Conservation (phyloP, 2,888 invertebrate species). For the Pedicia rivosa region DNA sequence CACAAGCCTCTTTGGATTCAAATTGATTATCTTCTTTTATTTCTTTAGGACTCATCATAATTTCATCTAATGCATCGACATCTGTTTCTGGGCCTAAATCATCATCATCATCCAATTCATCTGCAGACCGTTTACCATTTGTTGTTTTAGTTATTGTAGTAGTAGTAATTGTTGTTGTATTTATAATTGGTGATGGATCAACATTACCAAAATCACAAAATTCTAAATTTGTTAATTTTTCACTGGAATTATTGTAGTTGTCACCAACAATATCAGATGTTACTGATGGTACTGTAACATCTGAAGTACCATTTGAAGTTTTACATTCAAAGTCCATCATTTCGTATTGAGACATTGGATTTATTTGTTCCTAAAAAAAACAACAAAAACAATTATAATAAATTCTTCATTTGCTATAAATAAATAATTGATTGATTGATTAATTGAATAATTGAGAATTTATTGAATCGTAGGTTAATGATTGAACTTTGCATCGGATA, state of each 20-base stretch:
- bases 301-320: background rate
- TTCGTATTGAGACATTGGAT: too few species aligned
- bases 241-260: slow-evolving; percentile 3
- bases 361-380: too few species aligned
- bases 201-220: background rate
- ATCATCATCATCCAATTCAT: slow-evolving; percentile 2
- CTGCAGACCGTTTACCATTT: slow-evolving; percentile 3
- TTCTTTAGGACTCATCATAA: slow-evolving; percentile 6
- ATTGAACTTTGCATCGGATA: too few species aligned
- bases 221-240: background rate
- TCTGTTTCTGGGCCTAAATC: slow-evolving; percentile 6
- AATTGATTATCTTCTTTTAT: slow-evolving; percentile 1
- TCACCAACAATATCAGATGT: slow-evolving; percentile 2
- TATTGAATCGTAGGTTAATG: too few species aligned
- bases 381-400: too few species aligned
- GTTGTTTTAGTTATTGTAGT: background rate
- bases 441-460: too few species aligned
- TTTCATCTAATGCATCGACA: slow-evolving; percentile 5
- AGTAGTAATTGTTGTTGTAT: slow-evolving; percentile 1
- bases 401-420: too few species aligned
- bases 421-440: too few species aligned
- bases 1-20: slow-evolving; percentile 3
- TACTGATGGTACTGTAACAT: background rate
- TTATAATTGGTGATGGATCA: background rate
- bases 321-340: slow-evolving; percentile 2